A percentile compares a stretch with the other conserved stretches of the same genome.
Conservation (phyloP, 2,888 invertebrate species). For the Leucania comma region DNA sequence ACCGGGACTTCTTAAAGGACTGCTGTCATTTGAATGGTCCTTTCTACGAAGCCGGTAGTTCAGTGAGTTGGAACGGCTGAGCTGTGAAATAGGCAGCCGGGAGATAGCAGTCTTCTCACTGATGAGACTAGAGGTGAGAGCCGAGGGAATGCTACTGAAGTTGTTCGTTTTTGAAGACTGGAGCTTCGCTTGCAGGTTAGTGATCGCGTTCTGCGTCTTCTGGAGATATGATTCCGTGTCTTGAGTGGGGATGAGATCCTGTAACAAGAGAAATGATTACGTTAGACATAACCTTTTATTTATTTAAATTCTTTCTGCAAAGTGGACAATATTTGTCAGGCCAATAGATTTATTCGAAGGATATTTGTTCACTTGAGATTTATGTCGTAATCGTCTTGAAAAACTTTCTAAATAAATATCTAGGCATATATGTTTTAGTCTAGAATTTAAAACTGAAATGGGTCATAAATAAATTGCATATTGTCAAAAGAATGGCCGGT, state of each 20-base stretch:
- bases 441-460: no score
- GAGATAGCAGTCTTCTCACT: constrained; percentile 87
- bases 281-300: constrained; percentile 1
- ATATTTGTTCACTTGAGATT: constrained; percentile 2
- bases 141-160: constrained; percentile 78
- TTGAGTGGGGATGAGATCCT: constrained; percentile 88
- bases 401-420: neutral
- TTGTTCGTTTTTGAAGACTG: constrained; percentile 81
- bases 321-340: neutral
- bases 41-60: constrained; percentile 86
- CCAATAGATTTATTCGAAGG: neutral
- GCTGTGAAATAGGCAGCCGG: constrained; percentile 85
- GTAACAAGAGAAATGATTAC: constrained; percentile 74
- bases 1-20: constrained; percentile 86
- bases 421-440: neutral
- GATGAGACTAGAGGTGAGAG: constrained; percentile 84
- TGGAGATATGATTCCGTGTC: constrained; percentile 91
- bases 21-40: constrained; percentile 82
- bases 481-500: neutral
- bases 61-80: constrained; percentile 87
- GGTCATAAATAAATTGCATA: neutral
- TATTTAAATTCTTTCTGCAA: neutral
- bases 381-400: neutral
- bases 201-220: constrained; percentile 91
- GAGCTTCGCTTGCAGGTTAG: constrained; percentile 91